Conservation (phyloP, 2,113 vertebrate genomes). For the Hemiprocne comata region DNA sequence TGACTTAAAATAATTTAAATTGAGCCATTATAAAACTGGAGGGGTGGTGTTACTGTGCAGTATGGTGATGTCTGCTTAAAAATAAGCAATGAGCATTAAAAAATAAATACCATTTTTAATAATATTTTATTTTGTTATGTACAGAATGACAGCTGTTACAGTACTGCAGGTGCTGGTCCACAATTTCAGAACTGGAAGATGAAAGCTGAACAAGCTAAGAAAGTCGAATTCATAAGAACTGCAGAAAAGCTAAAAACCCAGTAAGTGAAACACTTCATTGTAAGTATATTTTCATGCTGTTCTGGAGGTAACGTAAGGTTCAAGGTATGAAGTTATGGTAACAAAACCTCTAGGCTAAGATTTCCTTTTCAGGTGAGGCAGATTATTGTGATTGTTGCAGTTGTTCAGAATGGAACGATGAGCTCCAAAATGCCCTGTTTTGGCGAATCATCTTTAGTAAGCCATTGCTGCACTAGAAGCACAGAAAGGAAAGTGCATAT, state of each 20-base stretch:
- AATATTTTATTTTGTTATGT: constrained; percentile 21
- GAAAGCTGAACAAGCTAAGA: constrained; percentile 69
- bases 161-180: constrained; percentile 41
- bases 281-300: neutral
- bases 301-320: neutral
- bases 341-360: neutral
- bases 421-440: neutral
- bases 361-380: neutral
- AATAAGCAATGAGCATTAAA: neutral
- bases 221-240: constrained; percentile 80
- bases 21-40: neutral
- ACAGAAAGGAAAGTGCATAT: neutral
- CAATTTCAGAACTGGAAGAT: constrained; percentile 65
- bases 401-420: neutral
- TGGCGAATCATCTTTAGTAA: neutral
- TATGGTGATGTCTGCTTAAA: neutral
- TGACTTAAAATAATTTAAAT: neutral
- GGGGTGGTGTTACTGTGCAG: neutral
- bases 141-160: constrained; percentile 66
- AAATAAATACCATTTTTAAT: neutral
- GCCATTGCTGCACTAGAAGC: neutral
- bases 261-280: constrained; percentile 73
- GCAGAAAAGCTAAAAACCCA: constrained; percentile 81
- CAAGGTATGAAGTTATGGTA: neutral
- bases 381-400: neutral